A percentile compares a stretch with the other conserved stretches of the same genome.
phyloP scores from a whole-genome alignment of 2,113 vertebrate genomes.

The Pelvicachromis taeniatus region DNA sequence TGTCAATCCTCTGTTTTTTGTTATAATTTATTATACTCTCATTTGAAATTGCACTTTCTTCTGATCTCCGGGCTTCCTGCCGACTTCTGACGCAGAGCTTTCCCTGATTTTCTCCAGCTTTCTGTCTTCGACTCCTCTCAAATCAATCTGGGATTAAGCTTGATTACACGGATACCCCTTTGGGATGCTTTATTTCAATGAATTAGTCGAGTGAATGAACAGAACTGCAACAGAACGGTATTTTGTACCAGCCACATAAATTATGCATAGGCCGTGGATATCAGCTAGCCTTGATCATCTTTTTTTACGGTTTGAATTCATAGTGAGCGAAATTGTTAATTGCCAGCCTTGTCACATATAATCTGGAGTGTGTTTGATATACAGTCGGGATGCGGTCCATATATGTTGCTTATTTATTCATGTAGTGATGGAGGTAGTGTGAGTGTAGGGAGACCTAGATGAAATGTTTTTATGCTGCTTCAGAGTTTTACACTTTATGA shows the following conservation, averaged over 20 bases:
- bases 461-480: constrained; percentile 23
- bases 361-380: constrained; percentile 55
- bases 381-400: constrained; percentile 31
- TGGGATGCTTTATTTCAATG: constrained; percentile 74
- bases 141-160: constrained; percentile 66
- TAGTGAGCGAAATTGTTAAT: constrained; percentile 69
- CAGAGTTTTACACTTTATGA: neutral
- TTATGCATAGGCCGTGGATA: constrained; percentile 73
- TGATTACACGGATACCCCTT: constrained; percentile 60
- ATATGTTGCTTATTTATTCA: constrained; percentile 63
- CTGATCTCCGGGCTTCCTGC: constrained; percentile 7
- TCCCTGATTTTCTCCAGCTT: constrained; percentile 41
- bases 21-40: neutral
- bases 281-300: constrained; percentile 71
- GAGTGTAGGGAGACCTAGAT: constrained; percentile 2
- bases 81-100: constrained; percentile 28
- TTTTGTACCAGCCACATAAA: constrained; percentile 77
- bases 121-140: constrained; percentile 38
- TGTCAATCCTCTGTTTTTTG: neutral
- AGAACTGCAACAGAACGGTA: constrained; percentile 73
- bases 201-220: constrained; percentile 73
- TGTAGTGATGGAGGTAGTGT: constrained; percentile 31
- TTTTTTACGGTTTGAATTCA: constrained; percentile 59
- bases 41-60: constrained; percentile 10
- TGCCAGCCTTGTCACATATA: constrained; percentile 65